Conservation (phyloP, 2,888 invertebrate genomes). For the Leptinotarsa haldemani region DNA sequence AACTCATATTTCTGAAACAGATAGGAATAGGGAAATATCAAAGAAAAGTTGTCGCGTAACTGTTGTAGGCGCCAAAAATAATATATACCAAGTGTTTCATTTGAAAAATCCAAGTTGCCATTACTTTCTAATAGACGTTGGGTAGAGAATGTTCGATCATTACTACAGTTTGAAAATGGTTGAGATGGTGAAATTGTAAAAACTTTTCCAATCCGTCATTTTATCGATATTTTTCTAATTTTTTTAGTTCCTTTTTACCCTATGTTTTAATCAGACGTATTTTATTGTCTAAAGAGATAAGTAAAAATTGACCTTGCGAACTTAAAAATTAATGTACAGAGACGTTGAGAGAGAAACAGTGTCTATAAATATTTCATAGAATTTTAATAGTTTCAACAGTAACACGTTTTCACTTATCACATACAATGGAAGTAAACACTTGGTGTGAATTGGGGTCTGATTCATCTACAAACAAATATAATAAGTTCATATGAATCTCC, state of each 20-base stretch:
- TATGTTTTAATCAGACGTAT: slow-evolving; percentile 1
- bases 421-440: slow-evolving; percentile 61
- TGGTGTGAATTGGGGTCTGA: slow-evolving; percentile 33
- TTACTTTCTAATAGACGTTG: too few relatives aligned
- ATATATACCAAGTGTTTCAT: too few relatives aligned
- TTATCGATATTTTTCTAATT: not conserved
- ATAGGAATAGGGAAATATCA: too few relatives aligned
- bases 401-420: slow-evolving; percentile 58
- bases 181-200: too few relatives aligned
- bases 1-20: too few relatives aligned
- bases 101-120: too few relatives aligned
- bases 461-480: not conserved
- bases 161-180: too few relatives aligned
- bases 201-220: too few relatives aligned
- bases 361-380: slow-evolving; percentile 44
- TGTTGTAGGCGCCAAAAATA: too few relatives aligned
- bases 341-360: not conserved
- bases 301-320: not conserved
- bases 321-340: not conserved
- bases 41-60: too few relatives aligned
- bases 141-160: too few relatives aligned
- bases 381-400: slow-evolving; percentile 46
- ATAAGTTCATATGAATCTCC: not conserved
- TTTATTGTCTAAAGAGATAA: slow-evolving; percentile 2
- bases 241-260: not conserved